These are phyloP conservation scores for Nesometra sesokonis DNA, from an alignment of 35 echinoderm and acorn worm species.

Conservation along the genomic window DNA sequence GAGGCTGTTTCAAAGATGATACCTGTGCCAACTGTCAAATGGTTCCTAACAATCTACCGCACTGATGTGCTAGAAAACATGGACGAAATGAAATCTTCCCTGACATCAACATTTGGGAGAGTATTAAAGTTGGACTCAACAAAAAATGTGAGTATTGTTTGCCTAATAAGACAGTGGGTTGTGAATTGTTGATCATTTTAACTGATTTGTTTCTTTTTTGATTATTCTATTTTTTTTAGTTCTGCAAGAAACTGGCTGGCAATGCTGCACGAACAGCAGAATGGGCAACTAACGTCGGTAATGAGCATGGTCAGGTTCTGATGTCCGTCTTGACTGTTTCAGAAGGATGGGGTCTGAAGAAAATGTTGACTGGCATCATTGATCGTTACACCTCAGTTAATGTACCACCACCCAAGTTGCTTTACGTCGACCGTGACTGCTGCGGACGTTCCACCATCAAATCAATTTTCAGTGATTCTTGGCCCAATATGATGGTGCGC, in stretches of 20 bases:
- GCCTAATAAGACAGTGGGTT: too few relatives aligned
- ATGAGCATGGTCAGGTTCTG: constrained; percentile 40
- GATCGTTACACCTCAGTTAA: background rate
- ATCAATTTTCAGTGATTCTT: constrained; percentile 26
- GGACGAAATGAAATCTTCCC: background rate
- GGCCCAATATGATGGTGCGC: constrained; percentile 31
- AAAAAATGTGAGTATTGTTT: background rate
- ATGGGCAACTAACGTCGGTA: constrained; percentile 47
- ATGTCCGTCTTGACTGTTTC: constrained; percentile 33
- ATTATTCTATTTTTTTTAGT: background rate
- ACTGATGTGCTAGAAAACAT: background rate
- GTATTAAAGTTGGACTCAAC: background rate
- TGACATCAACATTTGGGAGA: background rate
- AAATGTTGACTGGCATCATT: constrained; percentile 27
- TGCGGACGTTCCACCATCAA: background rate
- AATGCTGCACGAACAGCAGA: constrained; percentile 8
- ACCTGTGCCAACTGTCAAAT: background rate
- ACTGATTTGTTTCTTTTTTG: too few relatives aligned
- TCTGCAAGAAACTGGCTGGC: constrained; percentile 16
- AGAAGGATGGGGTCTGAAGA: constrained; percentile 2
- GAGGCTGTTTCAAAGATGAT: background rate
- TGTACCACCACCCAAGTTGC: constrained; percentile 28
- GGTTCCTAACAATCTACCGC: background rate
- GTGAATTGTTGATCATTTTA: too few relatives aligned
- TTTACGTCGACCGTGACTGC: constrained; percentile 50